phyloP scores from a whole-genome alignment of 2,888 invertebrate species.

The Drosophila flavopinicola region DNA sequence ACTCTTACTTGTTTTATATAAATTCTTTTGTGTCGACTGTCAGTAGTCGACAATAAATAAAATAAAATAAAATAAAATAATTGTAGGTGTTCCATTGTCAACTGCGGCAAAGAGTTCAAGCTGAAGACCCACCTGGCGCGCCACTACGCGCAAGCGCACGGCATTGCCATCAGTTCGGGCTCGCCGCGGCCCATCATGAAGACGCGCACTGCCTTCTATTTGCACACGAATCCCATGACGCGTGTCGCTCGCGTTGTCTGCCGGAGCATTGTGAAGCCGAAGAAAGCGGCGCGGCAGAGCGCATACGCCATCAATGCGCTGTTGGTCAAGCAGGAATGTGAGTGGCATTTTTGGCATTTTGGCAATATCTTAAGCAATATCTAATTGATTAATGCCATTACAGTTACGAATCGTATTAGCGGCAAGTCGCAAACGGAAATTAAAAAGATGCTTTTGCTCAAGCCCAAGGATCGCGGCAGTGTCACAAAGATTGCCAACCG shows the following conservation, averaged over 20 bases:
- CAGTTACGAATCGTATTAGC: constrained; percentile 86
- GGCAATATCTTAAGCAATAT: not conserved
- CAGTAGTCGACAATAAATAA: too few species aligned
- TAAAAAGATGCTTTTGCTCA: constrained; percentile 86
- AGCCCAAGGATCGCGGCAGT: constrained; percentile 87
- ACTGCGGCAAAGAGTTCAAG: constrained; percentile 98
- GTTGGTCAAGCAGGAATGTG: constrained; percentile 95
- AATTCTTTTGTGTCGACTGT: too few species aligned
- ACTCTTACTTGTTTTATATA: too few species aligned
- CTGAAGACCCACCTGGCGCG: constrained; percentile 96
- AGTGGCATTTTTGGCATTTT: constrained; percentile 75
- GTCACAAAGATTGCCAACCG: constrained; percentile 90
- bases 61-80: too few species aligned
- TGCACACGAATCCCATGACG: constrained; percentile 95
- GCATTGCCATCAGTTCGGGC: constrained; percentile 88
- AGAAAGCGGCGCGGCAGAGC: constrained; percentile 95
- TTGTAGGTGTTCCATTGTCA: constrained; percentile 93
- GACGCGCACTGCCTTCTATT: constrained; percentile 97
- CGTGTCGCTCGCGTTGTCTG: constrained; percentile 94
- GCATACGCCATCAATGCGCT: constrained; percentile 90
- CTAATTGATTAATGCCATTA: not conserved
- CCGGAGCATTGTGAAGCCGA: constrained; percentile 91
- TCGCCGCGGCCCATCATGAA: constrained; percentile 97
- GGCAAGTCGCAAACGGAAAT: constrained; percentile 86
- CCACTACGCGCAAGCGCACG: constrained; percentile 96